Evolutionary conservation across 2,797 vertebrate species (phyloP).

Genomic region (Ispidina picta): DNA sequence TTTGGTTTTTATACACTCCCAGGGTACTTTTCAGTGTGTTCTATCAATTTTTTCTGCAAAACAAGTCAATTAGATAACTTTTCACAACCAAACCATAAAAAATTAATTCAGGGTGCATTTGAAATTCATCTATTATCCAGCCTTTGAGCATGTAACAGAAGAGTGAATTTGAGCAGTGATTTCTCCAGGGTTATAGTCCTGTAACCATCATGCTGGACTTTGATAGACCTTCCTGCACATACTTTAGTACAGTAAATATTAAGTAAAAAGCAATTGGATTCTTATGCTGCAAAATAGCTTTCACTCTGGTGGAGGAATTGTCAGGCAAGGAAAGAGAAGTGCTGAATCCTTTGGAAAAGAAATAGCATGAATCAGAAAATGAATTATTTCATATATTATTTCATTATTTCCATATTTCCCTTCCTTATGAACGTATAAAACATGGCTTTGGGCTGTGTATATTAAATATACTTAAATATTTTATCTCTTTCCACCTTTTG

Average conservation of each 20-base stretch:
- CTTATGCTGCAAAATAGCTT: no score
- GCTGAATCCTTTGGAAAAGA: no score
- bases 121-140: neutral
- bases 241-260: no score
- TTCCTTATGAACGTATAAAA: no score
- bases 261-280: no score
- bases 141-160: neutral
- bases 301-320: no score
- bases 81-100: neutral
- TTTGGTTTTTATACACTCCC: neutral
- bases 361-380: no score
- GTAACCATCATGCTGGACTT: neutral
- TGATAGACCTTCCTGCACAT: neutral
- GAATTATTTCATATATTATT: no score
- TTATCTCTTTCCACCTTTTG: neutral
- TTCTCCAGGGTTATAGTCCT: neutral
- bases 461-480: no score
- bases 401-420: no score
- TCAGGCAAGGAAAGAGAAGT: no score
- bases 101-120: neutral
- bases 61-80: neutral
- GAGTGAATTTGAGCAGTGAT: neutral
- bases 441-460: no score
- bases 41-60: neutral
- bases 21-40: neutral